These are phyloP conservation scores for Corvus hawaiiensis DNA, from an alignment of 2,113 vertebrate species.

Conservation along the genomic window DNA sequence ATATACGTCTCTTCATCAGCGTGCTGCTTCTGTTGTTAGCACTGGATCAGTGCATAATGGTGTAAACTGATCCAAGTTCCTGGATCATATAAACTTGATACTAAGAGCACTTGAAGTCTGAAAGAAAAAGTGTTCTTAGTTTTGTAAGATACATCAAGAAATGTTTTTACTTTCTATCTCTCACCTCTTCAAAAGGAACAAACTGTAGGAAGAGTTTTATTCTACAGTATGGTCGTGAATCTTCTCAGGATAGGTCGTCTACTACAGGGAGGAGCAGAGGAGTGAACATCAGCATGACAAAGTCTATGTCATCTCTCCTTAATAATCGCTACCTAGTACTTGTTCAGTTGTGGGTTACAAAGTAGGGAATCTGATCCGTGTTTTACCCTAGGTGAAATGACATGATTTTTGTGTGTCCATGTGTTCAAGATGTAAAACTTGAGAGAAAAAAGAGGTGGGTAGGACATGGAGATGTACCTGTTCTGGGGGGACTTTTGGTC, in stretches of 20 bases:
- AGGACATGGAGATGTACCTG: not conserved
- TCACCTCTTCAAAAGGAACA: not conserved
- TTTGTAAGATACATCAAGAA: not conserved
- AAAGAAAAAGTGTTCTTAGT: not conserved
- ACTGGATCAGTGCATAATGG: not conserved
- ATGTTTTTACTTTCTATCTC: not conserved
- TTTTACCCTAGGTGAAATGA: not conserved
- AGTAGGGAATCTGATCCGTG: not conserved
- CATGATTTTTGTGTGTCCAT: not conserved
- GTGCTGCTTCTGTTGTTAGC: not conserved
- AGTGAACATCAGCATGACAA: not conserved
- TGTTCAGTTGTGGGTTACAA: not conserved
- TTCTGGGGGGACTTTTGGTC: not conserved
- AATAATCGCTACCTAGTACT: not conserved
- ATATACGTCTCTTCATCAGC: not conserved
- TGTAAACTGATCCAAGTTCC: not conserved
- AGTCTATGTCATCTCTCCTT: rapidly evolving
- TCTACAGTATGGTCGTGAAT: not conserved
- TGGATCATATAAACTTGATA: not conserved
- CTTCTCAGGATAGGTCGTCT: not conserved
- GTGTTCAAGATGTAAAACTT: not conserved
- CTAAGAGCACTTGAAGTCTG: not conserved
- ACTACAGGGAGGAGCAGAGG: not conserved
- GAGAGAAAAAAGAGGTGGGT: not conserved
- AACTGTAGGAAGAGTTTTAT: not conserved